Conservation (phyloP, 2,113 vertebrate genomes). For the Aramus guarauna region DNA sequence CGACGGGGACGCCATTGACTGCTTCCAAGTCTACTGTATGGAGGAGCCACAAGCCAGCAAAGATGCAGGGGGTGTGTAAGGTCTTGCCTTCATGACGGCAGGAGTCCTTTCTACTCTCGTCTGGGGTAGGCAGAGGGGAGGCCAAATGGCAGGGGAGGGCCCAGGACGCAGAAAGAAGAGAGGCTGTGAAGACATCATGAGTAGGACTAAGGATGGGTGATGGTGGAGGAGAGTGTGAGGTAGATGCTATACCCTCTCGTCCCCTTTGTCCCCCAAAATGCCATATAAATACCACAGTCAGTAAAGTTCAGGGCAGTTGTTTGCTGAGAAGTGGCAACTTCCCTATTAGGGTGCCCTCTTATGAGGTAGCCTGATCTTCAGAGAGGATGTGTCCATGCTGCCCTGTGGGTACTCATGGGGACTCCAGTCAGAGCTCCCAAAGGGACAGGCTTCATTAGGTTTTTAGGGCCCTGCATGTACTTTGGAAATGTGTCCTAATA, state of each 20-base stretch:
- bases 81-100: background rate
- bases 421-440: background rate
- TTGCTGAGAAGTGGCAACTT: background rate
- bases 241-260: background rate
- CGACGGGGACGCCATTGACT: conserved; percentile 87
- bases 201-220: background rate
- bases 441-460: background rate
- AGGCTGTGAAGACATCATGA: background rate
- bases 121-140: background rate
- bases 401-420: rapidly evolving
- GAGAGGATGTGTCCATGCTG: background rate
- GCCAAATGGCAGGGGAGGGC: background rate
- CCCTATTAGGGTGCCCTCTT: background rate
- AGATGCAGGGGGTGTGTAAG: conserved; percentile 64
- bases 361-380: background rate
- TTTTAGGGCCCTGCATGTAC: background rate
- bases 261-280: background rate
- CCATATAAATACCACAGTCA: background rate
- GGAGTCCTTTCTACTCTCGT: background rate
- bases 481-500: background rate
- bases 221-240: background rate
- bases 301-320: background rate
- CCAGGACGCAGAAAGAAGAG: background rate
- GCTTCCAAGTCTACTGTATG: conserved; percentile 97
- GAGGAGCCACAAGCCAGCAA: conserved; percentile 86